Evolutionary conservation across 2,888 invertebrate species (phyloP), one percentile per base, ranked within the genome.

Genomic region (Epinotia bilunana): DNA sequence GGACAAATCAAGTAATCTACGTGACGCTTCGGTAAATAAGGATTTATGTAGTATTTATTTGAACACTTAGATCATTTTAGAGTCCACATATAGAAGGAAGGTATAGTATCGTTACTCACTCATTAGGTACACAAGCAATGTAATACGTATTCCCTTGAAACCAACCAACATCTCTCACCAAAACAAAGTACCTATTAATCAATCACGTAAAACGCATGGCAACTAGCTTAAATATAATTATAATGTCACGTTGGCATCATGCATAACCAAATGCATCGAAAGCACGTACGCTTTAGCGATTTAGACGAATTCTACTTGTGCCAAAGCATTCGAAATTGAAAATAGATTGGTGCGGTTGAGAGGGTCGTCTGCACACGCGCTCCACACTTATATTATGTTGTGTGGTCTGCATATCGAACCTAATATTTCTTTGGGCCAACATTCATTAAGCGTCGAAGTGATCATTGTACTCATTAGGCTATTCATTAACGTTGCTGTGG

Each of bases 301-400:
- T 79, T 78, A 78, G 77, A 80, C 79, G 79, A 79, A 77, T 79
- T 78, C 78, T 79, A 80, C 77, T 79, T 78, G 80, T 77, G 74
- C 78, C 78, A 79, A 80, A 80, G 79, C 80, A 77, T 80, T 79
- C 76, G 73, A 77, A 78, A 79, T 79, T 80, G 79, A 78, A 79
- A 80, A 80, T 80, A 79, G 79, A 80, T 80, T 80, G 78, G 77
- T n/a, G 80, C 77, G 80, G 80, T 80, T 67, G 76, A 67, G 73
- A 71, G 73, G 77, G 76, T 67, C 78, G 75, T 74, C 73, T 76
- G 62, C 77, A 65, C 70, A 65, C 73, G 53, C 70, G 65, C 65
- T 64, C 33, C n/a, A 16, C 60, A 23, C 65, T 69, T 58, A 58
- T 3, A 6, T 33, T 64, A 74, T 64, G 74, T 64, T 70, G 57